These are phyloP conservation scores for Sthenelais limicola DNA, from an alignment of 2,888 invertebrate species.

Conservation along the genomic window DNA sequence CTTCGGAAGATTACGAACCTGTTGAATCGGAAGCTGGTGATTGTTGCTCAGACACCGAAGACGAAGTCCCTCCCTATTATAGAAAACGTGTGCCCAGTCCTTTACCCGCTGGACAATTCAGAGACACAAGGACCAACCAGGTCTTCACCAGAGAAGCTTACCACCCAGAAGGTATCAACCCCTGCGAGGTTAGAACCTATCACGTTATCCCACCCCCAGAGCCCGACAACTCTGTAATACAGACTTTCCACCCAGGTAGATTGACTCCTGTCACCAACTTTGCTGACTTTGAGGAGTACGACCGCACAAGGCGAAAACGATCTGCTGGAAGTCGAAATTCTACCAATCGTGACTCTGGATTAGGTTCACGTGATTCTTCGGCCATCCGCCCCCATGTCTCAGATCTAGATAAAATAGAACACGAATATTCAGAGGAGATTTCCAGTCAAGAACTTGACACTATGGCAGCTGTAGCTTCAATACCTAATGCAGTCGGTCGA, in stretches of 20 bases:
- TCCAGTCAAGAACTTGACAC: conserved; percentile 6
- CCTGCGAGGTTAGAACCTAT: conserved; percentile 23
- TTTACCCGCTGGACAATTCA: not conserved
- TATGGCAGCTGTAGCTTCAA: not conserved
- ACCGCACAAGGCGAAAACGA: not conserved
- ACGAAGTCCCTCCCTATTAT: not conserved
- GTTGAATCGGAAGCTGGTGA: no score
- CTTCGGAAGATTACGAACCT: no score
- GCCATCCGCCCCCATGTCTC: conserved; percentile 12
- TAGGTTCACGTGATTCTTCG: not conserved
- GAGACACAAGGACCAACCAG: not conserved
- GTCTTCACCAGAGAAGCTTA: conserved; percentile 11
- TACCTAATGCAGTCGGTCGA: conserved; percentile 12
- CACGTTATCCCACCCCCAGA: not conserved
- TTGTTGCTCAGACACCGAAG: no score
- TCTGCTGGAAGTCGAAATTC: no score
- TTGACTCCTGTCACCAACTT: conserved; percentile 18
- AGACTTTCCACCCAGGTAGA: conserved; percentile 21
- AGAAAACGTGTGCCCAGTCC: not conserved
- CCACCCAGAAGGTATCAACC: conserved; percentile 11
- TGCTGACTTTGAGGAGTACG: conserved; percentile 20
- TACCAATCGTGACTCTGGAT: no score
- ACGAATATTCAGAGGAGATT: not conserved
- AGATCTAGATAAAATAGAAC: not conserved
- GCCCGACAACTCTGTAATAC: conserved; percentile 5